Evolutionary conservation across 2,888 invertebrate species (phyloP), one percentile per base, ranked within the genome.

Genomic region (Torymus texanus): DNA sequence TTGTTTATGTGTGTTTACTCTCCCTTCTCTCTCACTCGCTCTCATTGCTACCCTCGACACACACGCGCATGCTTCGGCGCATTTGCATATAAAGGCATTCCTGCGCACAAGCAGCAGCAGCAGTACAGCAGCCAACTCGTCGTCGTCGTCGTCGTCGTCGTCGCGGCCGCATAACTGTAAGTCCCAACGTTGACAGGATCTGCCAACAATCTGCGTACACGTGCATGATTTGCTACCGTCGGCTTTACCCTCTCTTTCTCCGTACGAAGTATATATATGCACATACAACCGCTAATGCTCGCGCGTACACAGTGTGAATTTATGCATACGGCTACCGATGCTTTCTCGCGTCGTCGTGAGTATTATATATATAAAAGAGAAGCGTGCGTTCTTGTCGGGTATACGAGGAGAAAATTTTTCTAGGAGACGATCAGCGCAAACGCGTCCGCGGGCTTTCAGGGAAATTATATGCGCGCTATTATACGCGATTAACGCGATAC

Each of bases 51-150:
- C 77, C 80, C 74, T 41, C 41, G 41, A 41, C 41, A 41, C 71
- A 65, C 16, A 11, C 73, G 81, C 76, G 65, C 77, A 81, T 82
- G 83, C 79, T 58, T 71, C 62, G 41, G 41, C 8, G 41, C n/a
- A 90, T 90, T 90, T 90, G 90, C 90, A 90, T 90, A 90, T 90
- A 90, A 90, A 90, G 89, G 90, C 89, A 90, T 90, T 90, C 90
- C 89, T 86, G 18, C n/a, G 68, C 41, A 12, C 24, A 11, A 53
- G 58, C 16, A 2, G 55, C 58, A 84, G 82, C 85, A 16, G 50
- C 65, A 4, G 18, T 2, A 21, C 21, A 21, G 21, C 21, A 21
- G 21, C 21, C 21, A 21, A 21, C 21, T 21, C 21, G 21, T 21
- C 21, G 21, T n/a, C n/a, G n/a, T n/a, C n/a, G n/a, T n/a, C n/a